These are phyloP conservation scores for Brachionus sp. DNA, from an alignment of 1,140 invertebrate species.

Conservation along the genomic window DNA sequence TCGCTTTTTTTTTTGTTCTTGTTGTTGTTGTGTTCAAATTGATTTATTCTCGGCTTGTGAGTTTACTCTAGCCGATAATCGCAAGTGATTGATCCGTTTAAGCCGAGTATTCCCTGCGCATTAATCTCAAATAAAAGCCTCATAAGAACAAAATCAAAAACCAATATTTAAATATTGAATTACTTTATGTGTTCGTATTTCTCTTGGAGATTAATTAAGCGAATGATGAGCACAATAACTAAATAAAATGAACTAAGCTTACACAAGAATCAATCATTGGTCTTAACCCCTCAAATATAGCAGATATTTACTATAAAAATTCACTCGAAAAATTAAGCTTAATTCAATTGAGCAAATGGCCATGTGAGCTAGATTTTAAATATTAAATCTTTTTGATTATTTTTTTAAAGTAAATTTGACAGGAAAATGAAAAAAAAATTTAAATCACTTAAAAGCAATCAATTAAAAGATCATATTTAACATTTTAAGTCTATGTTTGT, in stretches of 20 bases:
- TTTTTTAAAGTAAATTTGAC: not conserved
- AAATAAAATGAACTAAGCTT: not conserved
- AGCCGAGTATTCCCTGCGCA: not conserved
- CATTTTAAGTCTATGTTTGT: not conserved
- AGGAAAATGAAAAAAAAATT: not conserved
- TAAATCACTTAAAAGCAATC: slow-evolving; percentile 14
- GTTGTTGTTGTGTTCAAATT: not conserved
- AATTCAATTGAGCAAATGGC: no score
- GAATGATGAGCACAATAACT: slow-evolving; percentile 11
- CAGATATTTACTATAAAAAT: no score
- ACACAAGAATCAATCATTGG: not conserved
- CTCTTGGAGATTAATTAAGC: slow-evolving; percentile 17
- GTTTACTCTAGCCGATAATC: not conserved
- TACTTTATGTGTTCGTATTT: not conserved
- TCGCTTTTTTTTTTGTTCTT: not conserved
- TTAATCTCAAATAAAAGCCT: not conserved
- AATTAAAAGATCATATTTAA: slow-evolving; percentile 14
- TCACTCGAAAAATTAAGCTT: no score
- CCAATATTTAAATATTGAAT: not conserved
- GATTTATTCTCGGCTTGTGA: not conserved
- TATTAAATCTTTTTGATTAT: no score
- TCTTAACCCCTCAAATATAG: not conserved
- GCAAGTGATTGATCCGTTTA: slow-evolving; percentile 18
- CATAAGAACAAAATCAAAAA: not conserved
- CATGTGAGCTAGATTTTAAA: not conserved